Evolutionary conservation across 2,797 vertebrate species (phyloP).

Genomic region (Toxotes lorentzi): DNA sequence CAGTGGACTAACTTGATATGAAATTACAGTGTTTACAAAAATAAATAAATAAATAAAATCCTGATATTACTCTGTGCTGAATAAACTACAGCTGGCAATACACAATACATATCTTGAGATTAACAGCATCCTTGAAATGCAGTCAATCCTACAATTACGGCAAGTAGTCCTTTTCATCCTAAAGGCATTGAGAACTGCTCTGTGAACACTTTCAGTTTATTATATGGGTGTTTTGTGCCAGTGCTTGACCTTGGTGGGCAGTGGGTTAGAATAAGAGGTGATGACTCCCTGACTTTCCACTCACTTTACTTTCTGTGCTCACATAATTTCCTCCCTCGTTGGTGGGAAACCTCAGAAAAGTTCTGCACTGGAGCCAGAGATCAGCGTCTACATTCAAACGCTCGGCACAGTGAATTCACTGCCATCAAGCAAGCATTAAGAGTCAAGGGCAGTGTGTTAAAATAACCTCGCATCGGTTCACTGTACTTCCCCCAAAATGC

Average conservation of each 20-base stretch:
- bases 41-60: background rate
- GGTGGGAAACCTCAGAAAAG: slow-evolving; percentile 48
- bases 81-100: background rate
- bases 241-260: slow-evolving; percentile 66
- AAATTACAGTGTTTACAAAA: background rate
- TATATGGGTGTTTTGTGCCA: slow-evolving; percentile 4
- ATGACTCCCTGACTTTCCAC: slow-evolving; percentile 16
- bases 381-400: background rate
- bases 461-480: slow-evolving; percentile 17
- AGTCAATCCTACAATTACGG: slow-evolving; percentile 3
- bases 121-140: slow-evolving; percentile 5
- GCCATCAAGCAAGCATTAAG: background rate
- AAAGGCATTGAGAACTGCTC: background rate
- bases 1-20: background rate
- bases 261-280: slow-evolving; percentile 13
- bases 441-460: slow-evolving; percentile 39
- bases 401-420: background rate
- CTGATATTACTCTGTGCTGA: background rate
- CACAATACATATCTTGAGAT: background rate
- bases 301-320: slow-evolving; percentile 48
- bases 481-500: background rate
- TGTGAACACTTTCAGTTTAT: slow-evolving; percentile 7
- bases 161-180: background rate
- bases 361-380: slow-evolving; percentile 36
- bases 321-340: background rate